phyloP scores from a whole-genome alignment of 2,113 vertebrate species.

The Heteronetta atricapilla region DNA sequence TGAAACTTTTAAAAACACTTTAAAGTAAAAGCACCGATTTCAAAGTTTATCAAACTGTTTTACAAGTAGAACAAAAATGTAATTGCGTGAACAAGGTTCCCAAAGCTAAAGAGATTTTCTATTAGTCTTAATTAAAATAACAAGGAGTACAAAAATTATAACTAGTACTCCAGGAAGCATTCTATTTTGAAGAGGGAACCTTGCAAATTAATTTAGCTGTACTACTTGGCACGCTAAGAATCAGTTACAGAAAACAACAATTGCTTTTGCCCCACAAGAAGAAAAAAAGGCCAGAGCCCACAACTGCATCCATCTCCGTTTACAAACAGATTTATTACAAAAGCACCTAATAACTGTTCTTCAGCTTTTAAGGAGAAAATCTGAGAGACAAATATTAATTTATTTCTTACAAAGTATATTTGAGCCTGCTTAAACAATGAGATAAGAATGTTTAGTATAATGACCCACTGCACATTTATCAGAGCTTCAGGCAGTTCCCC shows the following conservation, averaged over 20 bases:
- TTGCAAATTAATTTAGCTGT: constrained; percentile 25
- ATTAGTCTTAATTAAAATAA: constrained; percentile 20
- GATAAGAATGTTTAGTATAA: background rate
- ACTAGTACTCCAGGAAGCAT: constrained; percentile 15
- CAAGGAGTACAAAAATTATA: constrained; percentile 27
- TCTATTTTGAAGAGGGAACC: constrained; percentile 26
- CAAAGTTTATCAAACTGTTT: background rate
- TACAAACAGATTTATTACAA: background rate
- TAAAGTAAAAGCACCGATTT: background rate
- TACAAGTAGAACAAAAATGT: background rate
- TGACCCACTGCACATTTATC: too few species aligned
- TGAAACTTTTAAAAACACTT: background rate
- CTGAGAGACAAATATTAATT: background rate
- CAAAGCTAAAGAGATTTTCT: background rate
- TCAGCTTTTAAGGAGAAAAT: background rate
- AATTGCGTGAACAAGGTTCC: background rate
- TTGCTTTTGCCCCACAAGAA: background rate
- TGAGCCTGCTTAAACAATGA: background rate
- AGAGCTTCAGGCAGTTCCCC: background rate
- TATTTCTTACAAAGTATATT: background rate
- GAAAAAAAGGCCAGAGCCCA: background rate
- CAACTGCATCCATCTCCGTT: background rate
- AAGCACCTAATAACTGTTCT: background rate
- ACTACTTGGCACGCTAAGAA: constrained; percentile 17
- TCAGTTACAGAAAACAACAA: constrained; percentile 11